Conservation (phyloP, 2,888 invertebrate genomes). For the Yponomeuta sedellus region DNA sequence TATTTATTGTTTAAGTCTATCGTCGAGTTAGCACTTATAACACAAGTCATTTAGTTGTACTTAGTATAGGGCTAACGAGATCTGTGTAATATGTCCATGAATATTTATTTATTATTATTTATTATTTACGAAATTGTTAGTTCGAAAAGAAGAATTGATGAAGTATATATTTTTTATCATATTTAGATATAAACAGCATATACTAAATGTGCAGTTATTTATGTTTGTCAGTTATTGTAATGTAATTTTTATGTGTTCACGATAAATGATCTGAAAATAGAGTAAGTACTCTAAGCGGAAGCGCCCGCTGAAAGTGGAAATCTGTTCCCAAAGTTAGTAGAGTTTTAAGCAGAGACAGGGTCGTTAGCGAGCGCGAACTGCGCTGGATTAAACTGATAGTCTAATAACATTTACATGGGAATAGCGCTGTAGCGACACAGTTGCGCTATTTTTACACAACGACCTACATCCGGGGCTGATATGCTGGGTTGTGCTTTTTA, state of each 20-base stretch:
- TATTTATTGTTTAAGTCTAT: no score
- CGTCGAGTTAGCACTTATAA: no score
- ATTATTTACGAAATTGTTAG: no score
- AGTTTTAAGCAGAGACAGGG: constrained; percentile 15
- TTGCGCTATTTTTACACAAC: constrained; percentile 4
- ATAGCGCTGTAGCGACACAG: constrained; percentile 13
- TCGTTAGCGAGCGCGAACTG: constrained; percentile 16
- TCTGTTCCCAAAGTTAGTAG: constrained; percentile 14
- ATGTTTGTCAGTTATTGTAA: no score
- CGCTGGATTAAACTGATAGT: constrained; percentile 14
- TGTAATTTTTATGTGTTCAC: no score
- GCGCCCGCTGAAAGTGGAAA: constrained; percentile 4
- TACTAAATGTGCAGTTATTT: background rate
- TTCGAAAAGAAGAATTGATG: no score
- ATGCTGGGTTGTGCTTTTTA: background rate
- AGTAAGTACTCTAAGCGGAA: background rate
- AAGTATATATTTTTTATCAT: no score
- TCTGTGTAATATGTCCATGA: no score
- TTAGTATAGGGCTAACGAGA: no score
- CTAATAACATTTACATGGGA: constrained; percentile 17
- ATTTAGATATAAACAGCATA: no score
- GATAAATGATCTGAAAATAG: background rate
- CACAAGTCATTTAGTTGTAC: no score
- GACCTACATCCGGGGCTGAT: constrained; percentile 3
- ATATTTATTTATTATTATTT: no score